Evolutionary conservation across 2,888 invertebrate genomes (phyloP).

Genomic region (Vannuccia rotundouncinata): DNA sequence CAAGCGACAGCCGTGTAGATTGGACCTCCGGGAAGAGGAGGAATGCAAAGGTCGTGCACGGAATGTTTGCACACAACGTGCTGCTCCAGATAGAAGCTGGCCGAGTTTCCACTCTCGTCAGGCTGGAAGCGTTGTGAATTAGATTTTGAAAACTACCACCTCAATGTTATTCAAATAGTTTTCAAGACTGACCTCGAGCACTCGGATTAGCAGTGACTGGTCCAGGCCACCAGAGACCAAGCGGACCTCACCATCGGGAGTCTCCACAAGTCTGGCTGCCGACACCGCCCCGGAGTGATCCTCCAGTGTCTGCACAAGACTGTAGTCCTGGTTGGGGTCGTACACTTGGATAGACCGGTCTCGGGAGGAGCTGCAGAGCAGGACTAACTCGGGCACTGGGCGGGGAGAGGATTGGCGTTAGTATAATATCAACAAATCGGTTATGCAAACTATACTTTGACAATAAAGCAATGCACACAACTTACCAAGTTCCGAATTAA

Average conservation of each 20-base stretch:
- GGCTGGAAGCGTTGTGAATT: not conserved
- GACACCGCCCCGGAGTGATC: conserved; percentile 94
- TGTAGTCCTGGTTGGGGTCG: conserved; percentile 64
- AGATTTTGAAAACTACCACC: not conserved
- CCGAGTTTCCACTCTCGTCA: conserved; percentile 19
- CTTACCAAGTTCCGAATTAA: conserved; percentile 50
- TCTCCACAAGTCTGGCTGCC: conserved; percentile 73
- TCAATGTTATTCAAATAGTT: no score
- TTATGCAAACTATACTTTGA: no score
- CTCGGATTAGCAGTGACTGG: conserved; percentile 82
- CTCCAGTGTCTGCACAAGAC: conserved; percentile 80
- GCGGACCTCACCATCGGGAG: conserved; percentile 61
- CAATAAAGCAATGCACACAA: no score
- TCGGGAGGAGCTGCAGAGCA: conserved; percentile 82
- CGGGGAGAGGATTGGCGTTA: not conserved
- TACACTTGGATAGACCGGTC: conserved; percentile 91
- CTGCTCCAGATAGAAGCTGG: conserved; percentile 66
- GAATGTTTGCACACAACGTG: conserved; percentile 86
- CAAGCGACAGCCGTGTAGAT: conserved; percentile 88
- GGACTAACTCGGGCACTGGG: conserved; percentile 52
- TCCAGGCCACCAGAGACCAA: conserved; percentile 94
- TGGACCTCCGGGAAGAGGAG: conserved; percentile 64
- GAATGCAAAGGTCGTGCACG: conserved; percentile 87
- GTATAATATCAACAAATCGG: no score
- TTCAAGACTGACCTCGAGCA: conserved; percentile 16